Base-by-base conservation (phyloP, 2,888 invertebrate genomes). In the Axea sp. region DNA sequence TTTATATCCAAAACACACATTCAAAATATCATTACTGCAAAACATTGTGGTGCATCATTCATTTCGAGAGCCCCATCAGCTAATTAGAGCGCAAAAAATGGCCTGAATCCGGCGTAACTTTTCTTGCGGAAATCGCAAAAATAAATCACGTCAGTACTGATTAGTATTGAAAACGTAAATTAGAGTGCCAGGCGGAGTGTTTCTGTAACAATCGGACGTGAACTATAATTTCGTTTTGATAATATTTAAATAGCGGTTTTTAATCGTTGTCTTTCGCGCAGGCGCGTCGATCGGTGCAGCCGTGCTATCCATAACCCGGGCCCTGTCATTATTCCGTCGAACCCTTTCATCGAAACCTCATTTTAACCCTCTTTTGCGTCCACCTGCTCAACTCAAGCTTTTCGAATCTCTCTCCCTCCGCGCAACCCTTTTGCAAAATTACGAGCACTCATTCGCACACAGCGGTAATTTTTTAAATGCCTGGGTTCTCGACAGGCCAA, bases 201-300 rank as follows among this genome's bases (percentile, higher is more conserved):
- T 43, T 35, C 45, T 30, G 73, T 82, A 84, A 81, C 80, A 78
- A 82, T 62, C 73, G 77, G 76, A 77, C 65, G 22, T 77, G 79
- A 77, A 82, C 83, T 82, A 80, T 85, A 85, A 86, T 86, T 86
- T 84, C 78, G 80, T 82, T n/a, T 43, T 83, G 84, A 82, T 83
- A 85, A 84, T 86, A 86, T 86, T 86, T 85, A 86, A 86, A 86
- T 86, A 81, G 77, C 78, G 82, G 82, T 79, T 78, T 79, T 84
- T 84, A 85, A 84, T 83, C 81, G 81, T 80, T 78, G 81, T 80
- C 81, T 82, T 80, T 79, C 77, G 57, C 62, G 8, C 28, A 43
- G 51, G 49, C 37, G 53, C 65, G 43, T 47, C 64, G 55, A 76
- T 78, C 79, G 45, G 55, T 22, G 37, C 35, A 69, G 9, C 11